Evolutionary conservation across 2,888 invertebrate species (phyloP).

Genomic region (Teleogryllus oceanicus): DNA sequence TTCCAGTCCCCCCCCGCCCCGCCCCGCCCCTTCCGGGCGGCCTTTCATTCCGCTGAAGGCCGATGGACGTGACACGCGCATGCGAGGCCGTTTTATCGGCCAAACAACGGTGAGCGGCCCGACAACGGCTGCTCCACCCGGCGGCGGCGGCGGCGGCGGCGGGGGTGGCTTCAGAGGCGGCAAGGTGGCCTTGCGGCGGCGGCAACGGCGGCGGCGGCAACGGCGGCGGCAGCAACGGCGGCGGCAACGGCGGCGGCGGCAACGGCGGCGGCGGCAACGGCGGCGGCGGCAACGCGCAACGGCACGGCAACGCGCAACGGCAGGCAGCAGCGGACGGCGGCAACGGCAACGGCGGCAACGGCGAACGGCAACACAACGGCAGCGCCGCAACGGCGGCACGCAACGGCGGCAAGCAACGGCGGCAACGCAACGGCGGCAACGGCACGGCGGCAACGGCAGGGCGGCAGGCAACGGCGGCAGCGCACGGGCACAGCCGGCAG

Average conservation of each 20-base stretch:
- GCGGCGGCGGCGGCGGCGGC: background rate
- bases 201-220: background rate
- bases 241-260: background rate
- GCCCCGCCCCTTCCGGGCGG: background rate
- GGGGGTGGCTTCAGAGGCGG: background rate
- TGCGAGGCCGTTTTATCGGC: background rate
- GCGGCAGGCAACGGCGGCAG: too few species aligned
- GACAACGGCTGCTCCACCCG: background rate
- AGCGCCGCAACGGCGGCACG: background rate
- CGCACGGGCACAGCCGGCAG: too few species aligned
- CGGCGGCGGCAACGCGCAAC: background rate
- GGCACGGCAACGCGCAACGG: background rate
- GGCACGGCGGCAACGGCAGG: background rate
- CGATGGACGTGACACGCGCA: constrained; percentile 2
- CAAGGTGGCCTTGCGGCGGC: background rate
- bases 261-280: too few species aligned
- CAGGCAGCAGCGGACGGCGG: background rate
- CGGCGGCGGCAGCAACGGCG: background rate
- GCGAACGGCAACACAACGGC: background rate
- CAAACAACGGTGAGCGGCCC: background rate
- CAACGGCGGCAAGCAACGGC: background rate
- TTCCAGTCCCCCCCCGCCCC: background rate
- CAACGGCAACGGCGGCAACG: too few species aligned
- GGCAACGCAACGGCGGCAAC: background rate
- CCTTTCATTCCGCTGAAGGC: background rate